A percentile compares a stretch with the other conserved stretches of the same genome.
Conservation (phyloP, 2,113 vertebrate genomes). For the Leptobrachium ailaonicum region DNA sequence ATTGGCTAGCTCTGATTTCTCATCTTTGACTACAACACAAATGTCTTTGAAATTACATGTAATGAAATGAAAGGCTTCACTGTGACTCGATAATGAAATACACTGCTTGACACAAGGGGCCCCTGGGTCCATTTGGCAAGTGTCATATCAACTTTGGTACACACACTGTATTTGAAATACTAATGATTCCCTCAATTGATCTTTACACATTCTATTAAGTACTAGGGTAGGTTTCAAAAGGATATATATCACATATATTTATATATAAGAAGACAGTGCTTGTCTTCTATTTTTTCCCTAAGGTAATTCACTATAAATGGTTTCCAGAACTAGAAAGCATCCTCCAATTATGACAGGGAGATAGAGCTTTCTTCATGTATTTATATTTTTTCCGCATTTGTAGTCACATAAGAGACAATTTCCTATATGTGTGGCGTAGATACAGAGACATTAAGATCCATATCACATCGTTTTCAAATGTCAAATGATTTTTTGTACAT, state of each 20-base stretch:
- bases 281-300: not conserved
- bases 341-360: not conserved
- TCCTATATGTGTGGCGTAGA: not conserved
- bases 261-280: not conserved
- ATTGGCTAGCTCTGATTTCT: conserved; percentile 50
- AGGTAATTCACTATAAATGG: not conserved
- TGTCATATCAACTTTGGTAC: conserved; percentile 50
- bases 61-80: conserved; percentile 49
- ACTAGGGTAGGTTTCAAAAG: conserved; percentile 23
- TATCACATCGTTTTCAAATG: too few species aligned
- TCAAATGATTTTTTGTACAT: too few species aligned
- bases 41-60: conserved; percentile 50
- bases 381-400: not conserved
- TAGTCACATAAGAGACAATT: not conserved
- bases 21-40: conserved; percentile 50
- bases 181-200: conserved; percentile 47
- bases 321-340: not conserved
- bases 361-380: not conserved
- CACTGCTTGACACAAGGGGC: conserved; percentile 47
- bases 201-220: conserved; percentile 45
- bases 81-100: conserved; percentile 48
- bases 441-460: too few species aligned
- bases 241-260: not conserved
- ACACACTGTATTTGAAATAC: conserved; percentile 49
- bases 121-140: conserved; percentile 47